These are phyloP conservation scores for Capitulum mitella DNA, from an alignment of 2,888 invertebrate genomes.

Conservation along the genomic window DNA sequence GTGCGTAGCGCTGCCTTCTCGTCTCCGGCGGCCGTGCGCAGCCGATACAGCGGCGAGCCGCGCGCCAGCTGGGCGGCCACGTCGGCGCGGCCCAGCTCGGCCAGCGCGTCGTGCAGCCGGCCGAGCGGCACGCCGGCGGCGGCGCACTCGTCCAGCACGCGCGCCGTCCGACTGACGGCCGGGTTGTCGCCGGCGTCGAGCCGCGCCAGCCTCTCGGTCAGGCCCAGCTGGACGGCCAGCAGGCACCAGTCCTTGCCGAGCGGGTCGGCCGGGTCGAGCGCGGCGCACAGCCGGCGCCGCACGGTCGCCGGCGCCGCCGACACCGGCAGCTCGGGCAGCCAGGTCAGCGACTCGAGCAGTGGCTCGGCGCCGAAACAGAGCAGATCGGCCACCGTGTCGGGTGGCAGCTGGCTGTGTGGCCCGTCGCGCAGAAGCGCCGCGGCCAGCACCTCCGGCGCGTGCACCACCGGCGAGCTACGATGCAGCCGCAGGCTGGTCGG, in stretches of 20 bases:
- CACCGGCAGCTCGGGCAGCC: slow-evolving; percentile 1
- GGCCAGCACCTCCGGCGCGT: slow-evolving; percentile 43
- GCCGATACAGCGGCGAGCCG: too few relatives aligned
- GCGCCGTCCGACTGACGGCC: neutral
- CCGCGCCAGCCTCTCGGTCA: slow-evolving; percentile 33
- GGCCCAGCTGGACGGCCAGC: slow-evolving; percentile 34
- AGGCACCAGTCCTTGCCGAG: slow-evolving; percentile 36
- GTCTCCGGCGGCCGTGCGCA: too few relatives aligned
- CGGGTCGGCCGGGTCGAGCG: slow-evolving; percentile 35
- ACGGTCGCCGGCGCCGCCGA: neutral
- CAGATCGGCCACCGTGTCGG: slow-evolving; percentile 53
- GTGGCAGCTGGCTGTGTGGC: slow-evolving; percentile 42
- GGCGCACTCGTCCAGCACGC: slow-evolving; percentile 5
- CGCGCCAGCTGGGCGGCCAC: too few relatives aligned
- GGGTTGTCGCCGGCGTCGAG: slow-evolving; percentile 29
- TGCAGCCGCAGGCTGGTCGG: slow-evolving; percentile 51
- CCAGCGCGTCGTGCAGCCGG: too few relatives aligned
- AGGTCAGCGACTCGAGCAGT: slow-evolving; percentile 40
- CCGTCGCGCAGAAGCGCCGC: slow-evolving; percentile 45
- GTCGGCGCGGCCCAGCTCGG: too few relatives aligned
- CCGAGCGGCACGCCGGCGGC: too few relatives aligned
- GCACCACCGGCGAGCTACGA: slow-evolving; percentile 38
- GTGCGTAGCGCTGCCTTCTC: too few relatives aligned
- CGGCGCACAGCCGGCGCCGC: slow-evolving; percentile 24
- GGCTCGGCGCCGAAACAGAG: slow-evolving; percentile 54